Evolutionary conservation across 1,140 invertebrate species (phyloP), one percentile per base, ranked within the genome.

Genomic region (Limonius californicus): DNA sequence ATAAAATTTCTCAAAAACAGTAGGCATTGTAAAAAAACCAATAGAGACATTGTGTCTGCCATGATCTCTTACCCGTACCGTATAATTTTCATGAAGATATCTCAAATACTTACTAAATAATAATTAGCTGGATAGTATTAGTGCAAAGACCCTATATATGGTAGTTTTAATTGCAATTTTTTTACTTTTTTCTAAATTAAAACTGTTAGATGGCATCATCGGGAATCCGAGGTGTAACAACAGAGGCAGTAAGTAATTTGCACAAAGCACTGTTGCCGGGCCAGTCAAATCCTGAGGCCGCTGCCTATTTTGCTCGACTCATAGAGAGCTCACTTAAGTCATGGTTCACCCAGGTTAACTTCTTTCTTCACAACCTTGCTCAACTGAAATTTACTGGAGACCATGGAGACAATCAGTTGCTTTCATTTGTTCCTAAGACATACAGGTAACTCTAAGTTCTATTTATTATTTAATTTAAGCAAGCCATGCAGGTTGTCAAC

Each of bases 321-420:
- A 97, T 98, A 73, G 89, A 95, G 74, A 91, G 89, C 66, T 93
- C 91, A 14, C 77, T 94, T 6, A 92, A 92, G 77, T 83, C 80
- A 4, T 89, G 92, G 83, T 97, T 95, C 67, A 96, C 94, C 0
- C 94, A 97, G 64, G 92, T 98, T 66, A 98, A 99, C 79, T 99
- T 99, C 78, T 98, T 99, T 77, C 79, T 99, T 19, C 97, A 98
- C 77, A 99, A 97, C 77, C 78, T 99, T 66, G 95, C 94, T 1
- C 97, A 99, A 75, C 79, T 97, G 60, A 84, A 94, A 63, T 97
- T 96, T 66, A 89, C 89, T 30, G 89, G 88, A 1, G 92, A 94
- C 58, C 89, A 94, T 69, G 86, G 84, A 62, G 91, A 88, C 63
- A 91, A 87, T 11, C 87, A 92, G 67, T 77, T 96, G 9, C 79